These are phyloP conservation scores for Paracanthobrama guichenoti DNA, from an alignment of 2,113 vertebrate species.

Conservation along the genomic window DNA sequence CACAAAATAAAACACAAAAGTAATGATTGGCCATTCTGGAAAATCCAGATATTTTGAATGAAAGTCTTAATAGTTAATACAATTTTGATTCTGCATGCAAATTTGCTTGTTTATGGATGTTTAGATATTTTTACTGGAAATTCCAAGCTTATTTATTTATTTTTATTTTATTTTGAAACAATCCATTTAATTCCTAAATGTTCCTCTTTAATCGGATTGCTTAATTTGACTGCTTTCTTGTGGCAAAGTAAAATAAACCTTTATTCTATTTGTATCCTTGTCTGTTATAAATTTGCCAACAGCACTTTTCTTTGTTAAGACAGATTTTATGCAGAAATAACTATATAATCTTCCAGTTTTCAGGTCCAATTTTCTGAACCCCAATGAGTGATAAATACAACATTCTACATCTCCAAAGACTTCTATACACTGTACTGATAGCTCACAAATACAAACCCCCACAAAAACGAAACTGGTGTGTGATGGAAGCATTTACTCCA, in stretches of 20 bases:
- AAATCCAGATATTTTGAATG: neutral
- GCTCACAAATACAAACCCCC: neutral
- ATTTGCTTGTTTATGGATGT: too few species aligned
- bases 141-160: too few species aligned
- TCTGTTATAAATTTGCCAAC: neutral
- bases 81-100: too few species aligned
- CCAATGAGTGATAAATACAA: neutral
- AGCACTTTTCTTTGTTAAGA: neutral
- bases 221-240: neutral
- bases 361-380: neutral
- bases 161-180: too few species aligned
- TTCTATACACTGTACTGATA: neutral
- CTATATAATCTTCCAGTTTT: neutral
- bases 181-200: neutral
- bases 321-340: neutral
- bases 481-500: neutral
- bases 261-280: neutral
- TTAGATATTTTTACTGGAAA: too few species aligned
- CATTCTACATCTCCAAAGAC: neutral
- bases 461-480: neutral
- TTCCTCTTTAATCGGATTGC: neutral
- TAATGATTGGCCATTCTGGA: neutral
- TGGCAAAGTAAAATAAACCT: neutral
- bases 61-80: neutral
- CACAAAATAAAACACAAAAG: too few species aligned